Conservation (phyloP, 2,113 vertebrate genomes). For the Anseranas semipalmata region DNA sequence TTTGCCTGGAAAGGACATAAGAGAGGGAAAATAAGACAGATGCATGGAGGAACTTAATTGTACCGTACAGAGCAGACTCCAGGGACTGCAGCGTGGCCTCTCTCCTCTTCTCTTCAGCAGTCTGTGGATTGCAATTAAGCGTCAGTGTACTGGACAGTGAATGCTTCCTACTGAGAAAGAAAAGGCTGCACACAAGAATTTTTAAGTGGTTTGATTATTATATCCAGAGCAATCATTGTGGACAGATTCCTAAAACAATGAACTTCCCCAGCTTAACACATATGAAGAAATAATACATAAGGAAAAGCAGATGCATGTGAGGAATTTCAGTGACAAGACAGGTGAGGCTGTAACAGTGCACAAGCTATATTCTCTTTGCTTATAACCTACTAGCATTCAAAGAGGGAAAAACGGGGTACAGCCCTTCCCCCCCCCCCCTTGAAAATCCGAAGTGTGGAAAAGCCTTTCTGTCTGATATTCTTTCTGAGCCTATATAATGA, state of each 20-base stretch:
- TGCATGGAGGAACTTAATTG: conserved; percentile 20
- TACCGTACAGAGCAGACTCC: neutral
- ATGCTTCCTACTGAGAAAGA: neutral
- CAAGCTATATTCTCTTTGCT: neutral
- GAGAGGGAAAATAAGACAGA: conserved; percentile 30
- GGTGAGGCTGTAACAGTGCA: neutral
- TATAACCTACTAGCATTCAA: neutral
- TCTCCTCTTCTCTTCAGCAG: neutral
- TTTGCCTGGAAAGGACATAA: conserved; percentile 27
- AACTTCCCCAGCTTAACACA: neutral
- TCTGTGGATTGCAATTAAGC: conserved; percentile 13
- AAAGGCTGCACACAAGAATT: neutral
- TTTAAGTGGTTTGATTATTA: neutral
- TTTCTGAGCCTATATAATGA: conserved; percentile 6
- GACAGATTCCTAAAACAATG: neutral
- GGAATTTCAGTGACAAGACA: neutral
- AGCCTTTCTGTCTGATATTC: neutral
- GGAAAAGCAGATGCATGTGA: neutral
- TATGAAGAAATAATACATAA: neutral
- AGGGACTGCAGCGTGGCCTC: neutral
- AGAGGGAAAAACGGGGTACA: neutral
- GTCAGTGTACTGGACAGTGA: neutral
- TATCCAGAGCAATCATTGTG: neutral
- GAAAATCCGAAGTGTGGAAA: neutral
- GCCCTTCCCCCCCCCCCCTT: neutral